Percentiles rank a stretch among this genome's conserved stretches.
Conservation (phyloP, 2,797 vertebrate species). For the Crenichthys baileyi region DNA sequence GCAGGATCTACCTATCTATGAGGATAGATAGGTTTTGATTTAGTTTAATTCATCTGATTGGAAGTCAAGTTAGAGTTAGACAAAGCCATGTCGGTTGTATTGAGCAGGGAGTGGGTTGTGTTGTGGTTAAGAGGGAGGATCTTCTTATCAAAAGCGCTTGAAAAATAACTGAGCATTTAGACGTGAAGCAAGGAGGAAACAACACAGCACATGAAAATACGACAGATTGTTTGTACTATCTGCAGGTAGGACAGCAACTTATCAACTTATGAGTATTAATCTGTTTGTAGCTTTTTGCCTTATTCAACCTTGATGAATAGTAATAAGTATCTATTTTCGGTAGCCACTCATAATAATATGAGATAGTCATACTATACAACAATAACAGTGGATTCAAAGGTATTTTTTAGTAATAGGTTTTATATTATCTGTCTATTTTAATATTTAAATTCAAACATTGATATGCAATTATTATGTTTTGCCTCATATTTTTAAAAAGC, state of each 20-base stretch:
- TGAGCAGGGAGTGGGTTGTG: background rate
- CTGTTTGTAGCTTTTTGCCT: background rate
- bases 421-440: background rate
- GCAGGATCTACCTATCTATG: background rate
- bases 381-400: background rate
- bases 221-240: background rate
- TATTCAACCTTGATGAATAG: background rate
- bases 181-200: conserved; percentile 15
- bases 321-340: background rate
- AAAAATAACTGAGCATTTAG: background rate
- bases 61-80: background rate
- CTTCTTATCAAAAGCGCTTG: background rate
- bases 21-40: background rate
- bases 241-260: conserved; percentile 23
- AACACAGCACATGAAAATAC: conserved; percentile 5
- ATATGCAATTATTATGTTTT: background rate
- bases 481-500: background rate
- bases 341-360: background rate
- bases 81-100: background rate
- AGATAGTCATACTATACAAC: background rate
- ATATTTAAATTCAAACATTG: background rate
- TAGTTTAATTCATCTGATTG: background rate
- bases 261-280: background rate
- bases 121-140: background rate
- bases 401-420: background rate